phyloP scores from a whole-genome alignment of 2,888 invertebrate genomes.

The Pyrrhia umbra region DNA sequence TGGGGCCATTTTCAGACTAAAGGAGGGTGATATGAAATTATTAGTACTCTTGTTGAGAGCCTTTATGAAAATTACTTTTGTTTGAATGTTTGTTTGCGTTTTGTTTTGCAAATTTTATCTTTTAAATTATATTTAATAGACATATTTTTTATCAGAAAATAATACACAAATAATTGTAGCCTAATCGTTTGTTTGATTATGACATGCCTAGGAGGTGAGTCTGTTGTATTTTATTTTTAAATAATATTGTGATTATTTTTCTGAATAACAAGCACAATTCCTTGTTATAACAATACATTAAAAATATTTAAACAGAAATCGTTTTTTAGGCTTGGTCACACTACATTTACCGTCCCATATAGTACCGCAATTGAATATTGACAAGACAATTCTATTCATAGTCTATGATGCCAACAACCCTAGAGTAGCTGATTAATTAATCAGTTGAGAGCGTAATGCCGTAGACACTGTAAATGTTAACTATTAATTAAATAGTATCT shows the following conservation, averaged over 20 bases:
- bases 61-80: constrained; percentile 34
- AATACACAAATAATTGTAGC: not conserved
- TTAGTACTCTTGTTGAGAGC: constrained; percentile 22
- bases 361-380: constrained; percentile 8
- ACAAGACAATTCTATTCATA: constrained; percentile 1
- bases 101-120: constrained; percentile 3
- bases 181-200: not conserved
- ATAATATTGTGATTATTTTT: too few relatives aligned
- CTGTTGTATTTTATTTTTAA: not conserved
- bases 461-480: constrained; percentile 9
- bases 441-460: constrained; percentile 1
- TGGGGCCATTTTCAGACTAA: constrained; percentile 15
- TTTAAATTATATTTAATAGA: not conserved
- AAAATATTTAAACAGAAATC: too few relatives aligned
- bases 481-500: not conserved
- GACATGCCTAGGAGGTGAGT: not conserved
- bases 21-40: constrained; percentile 32
- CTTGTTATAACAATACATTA: too few relatives aligned
- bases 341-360: too few relatives aligned
- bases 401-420: not conserved
- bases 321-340: too few relatives aligned
- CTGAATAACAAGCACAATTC: too few relatives aligned
- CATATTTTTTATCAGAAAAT: not conserved
- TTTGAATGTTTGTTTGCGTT: constrained; percentile 1
- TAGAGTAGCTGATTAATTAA: constrained; percentile 20